Evolutionary conservation across 2,797 vertebrate species (phyloP).

Genomic region (Acridotheres tristis): DNA sequence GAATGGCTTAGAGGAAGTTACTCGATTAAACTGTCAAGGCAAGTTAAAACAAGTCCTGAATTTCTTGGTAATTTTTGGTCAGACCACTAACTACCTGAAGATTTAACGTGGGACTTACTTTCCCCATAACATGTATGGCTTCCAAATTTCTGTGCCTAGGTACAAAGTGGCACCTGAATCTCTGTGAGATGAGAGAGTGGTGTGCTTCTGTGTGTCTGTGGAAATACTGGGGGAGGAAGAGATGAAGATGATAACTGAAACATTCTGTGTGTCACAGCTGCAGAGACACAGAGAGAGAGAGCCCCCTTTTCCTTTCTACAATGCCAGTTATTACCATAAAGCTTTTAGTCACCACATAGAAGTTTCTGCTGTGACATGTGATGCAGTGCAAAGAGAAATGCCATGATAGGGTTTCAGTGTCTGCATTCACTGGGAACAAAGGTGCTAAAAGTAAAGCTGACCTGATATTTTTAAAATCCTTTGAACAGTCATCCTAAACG

Average conservation of each 20-base stretch:
- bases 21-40: background rate
- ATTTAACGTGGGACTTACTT: background rate
- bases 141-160: background rate
- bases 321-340: background rate
- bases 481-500: constrained; percentile 3
- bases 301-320: background rate
- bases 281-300: background rate
- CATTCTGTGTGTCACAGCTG: background rate
- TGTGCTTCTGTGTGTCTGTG: background rate
- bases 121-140: background rate
- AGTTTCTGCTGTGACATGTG: constrained; percentile 18
- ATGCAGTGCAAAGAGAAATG: constrained; percentile 7
- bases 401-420: background rate
- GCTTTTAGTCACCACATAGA: background rate
- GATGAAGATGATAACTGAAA: background rate
- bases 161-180: background rate
- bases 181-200: background rate
- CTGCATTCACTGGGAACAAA: constrained; percentile 32
- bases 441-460: constrained; percentile 42
- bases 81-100: background rate
- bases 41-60: background rate
- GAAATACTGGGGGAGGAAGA: background rate
- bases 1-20: background rate
- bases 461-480: constrained; percentile 46
- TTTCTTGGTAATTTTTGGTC: background rate